Conservation (phyloP, 2,797 vertebrate genomes). For the Cynopterus sphinx region DNA sequence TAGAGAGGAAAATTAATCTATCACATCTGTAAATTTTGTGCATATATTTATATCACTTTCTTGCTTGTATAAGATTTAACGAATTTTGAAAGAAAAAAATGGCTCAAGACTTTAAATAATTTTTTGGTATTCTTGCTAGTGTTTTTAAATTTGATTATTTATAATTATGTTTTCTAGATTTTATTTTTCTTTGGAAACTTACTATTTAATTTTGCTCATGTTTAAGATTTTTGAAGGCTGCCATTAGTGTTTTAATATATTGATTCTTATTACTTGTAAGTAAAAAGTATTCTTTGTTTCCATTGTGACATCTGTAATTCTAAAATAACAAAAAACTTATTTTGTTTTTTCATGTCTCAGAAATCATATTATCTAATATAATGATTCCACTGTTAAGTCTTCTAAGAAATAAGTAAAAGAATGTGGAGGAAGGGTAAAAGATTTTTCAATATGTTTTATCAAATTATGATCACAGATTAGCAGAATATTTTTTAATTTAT, state of each 20-base stretch:
- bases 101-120: not conserved
- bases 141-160: constrained; percentile 29
- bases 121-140: not conserved
- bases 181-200: constrained; percentile 22
- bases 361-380: not conserved
- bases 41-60: constrained; percentile 1
- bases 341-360: not conserved
- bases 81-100: constrained; percentile 22
- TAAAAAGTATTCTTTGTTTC: not conserved
- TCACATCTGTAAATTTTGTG: not conserved
- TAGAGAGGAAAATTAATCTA: not conserved
- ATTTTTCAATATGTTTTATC: not conserved
- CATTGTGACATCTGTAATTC: constrained; percentile 22
- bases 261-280: constrained; percentile 19
- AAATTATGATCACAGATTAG: not conserved
- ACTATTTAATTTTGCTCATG: not conserved
- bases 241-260: not conserved
- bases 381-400: not conserved
- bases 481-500: constrained; percentile 30
- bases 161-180: not conserved
- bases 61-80: constrained; percentile 14
- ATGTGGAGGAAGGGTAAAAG: not conserved
- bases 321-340: not conserved
- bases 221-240: not conserved
- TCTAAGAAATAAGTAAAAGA: constrained; percentile 17